These are phyloP conservation scores for Lacerta viridis DNA, from an alignment of 2,797 vertebrate genomes.

Conservation along the genomic window DNA sequence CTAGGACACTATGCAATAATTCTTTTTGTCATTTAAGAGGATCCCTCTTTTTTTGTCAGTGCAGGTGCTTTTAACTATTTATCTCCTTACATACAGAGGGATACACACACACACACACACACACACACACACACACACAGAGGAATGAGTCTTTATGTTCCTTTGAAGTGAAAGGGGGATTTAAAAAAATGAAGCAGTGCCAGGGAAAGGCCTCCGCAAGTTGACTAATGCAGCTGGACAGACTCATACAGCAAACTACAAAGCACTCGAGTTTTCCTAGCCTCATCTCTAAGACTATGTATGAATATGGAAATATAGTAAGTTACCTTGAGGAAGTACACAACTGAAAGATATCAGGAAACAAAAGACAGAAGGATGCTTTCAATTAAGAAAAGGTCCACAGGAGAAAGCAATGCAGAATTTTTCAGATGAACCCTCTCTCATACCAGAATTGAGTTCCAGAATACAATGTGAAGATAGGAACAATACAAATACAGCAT, in stretches of 20 bases:
- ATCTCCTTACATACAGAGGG: not conserved
- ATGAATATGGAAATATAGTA: not conserved
- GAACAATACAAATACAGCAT: not conserved
- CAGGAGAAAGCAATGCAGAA: not conserved
- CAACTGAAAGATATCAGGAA: not conserved
- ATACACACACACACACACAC: too few relatives aligned
- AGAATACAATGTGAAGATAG: not conserved
- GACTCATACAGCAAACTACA: accelerated
- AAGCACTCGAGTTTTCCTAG: not conserved
- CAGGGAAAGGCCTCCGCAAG: not conserved
- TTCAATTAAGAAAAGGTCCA: not conserved
- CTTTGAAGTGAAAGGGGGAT: not conserved
- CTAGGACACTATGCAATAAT: not conserved
- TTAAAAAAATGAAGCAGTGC: not conserved
- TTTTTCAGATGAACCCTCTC: not conserved
- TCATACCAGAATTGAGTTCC: not conserved
- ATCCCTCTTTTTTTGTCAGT: not conserved
- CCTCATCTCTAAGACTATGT: not conserved
- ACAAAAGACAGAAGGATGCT: not conserved
- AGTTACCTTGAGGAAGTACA: not conserved
- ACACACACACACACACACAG: not conserved
- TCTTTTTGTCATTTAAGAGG: not conserved
- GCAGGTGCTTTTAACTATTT: not conserved
- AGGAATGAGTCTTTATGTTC: not conserved
- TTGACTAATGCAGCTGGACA: accelerated